These are phyloP conservation scores for Ephydatia muelleri DNA, from an alignment of 37 sponge, comb jelly and placozoan species.

Conservation along the genomic window DNA sequence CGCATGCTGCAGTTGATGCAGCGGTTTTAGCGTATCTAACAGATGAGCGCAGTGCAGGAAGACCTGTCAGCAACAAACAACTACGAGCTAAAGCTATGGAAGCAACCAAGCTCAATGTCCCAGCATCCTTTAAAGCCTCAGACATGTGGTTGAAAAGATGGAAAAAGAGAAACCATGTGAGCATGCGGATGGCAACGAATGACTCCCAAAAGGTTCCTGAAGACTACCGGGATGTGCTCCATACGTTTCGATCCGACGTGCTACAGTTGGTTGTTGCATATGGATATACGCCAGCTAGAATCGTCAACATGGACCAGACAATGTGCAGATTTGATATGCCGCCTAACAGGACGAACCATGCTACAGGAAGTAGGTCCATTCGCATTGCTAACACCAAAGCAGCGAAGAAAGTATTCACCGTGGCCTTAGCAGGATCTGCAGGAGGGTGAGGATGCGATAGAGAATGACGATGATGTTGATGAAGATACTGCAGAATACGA, in stretches of 20 bases:
- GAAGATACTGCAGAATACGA: no score
- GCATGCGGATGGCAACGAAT: conserved; percentile 28
- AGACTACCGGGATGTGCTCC: conserved; percentile 17
- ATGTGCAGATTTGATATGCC: conserved; percentile 47
- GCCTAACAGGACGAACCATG: background rate
- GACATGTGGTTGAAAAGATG: conserved; percentile 15
- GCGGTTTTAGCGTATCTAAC: conserved; percentile 11
- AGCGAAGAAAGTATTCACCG: conserved; percentile 42
- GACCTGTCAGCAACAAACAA: conserved; percentile 15
- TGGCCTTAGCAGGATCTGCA: conserved; percentile 35
- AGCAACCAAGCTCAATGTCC: background rate
- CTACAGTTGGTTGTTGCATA: background rate
- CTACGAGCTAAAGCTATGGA: conserved; percentile 11
- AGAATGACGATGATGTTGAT: no score
- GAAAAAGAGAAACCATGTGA: conserved; percentile 24
- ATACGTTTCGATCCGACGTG: conserved; percentile 4
- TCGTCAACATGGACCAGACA: conserved; percentile 46
- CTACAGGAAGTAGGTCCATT: no score
- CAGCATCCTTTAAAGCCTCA: conserved; percentile 17
- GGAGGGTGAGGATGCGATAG: no score
- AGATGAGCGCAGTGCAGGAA: conserved; percentile 27
- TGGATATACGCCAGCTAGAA: background rate
- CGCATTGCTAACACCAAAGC: conserved; percentile 13
- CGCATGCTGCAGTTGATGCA: conserved; percentile 1
- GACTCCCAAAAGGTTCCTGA: conserved; percentile 34